Evolutionary conservation across 2,113 vertebrate genomes (phyloP), one percentile per base, ranked within the genome.

Genomic region (Canis aureus): DNA sequence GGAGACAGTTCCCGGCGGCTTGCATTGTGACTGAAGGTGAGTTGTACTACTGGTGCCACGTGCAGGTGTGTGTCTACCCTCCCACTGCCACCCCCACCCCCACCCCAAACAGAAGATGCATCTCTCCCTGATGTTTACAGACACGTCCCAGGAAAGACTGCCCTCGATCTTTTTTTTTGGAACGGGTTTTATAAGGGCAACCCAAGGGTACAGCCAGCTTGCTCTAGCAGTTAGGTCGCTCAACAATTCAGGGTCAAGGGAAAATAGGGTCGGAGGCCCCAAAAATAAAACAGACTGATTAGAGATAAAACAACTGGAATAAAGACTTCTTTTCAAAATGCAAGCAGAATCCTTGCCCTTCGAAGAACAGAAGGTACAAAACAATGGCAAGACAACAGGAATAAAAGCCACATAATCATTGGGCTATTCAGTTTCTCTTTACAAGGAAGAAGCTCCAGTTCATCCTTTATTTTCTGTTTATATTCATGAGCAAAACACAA

Each of bases 401-500:
- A 80, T 90, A 55, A 96, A 81, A 73, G 7, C 16, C 55, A 92
- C 57, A 27, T 59, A 91, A 51, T 90, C n/a, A 55, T 69, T 38
- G 29, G 35, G 11, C 11, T 17, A 51, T 20, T 29, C 66, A 69
- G 16, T 60, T 89, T 80, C 73, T 95, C 15, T 80, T 84, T 64
- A 49, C 5, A 73, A 80, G 38, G 92, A 49, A 57, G 73, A 25
- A 82, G 25, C 13, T 82, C 35, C 23, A 49, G 55, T 57, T 43
- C 23, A 84, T 57, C 60, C 81, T 78, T 94, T n/a, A 73, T 32
- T 74, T 96, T 93, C 62, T 82, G 81, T 95, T 90, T 79, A 35
- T 84, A 80, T 69, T 74, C 86, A 74, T 59, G 32, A 93, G 81
- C 62, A 84, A 87, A 82, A 89, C 80, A 20, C 32, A 78, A 53